These are phyloP conservation scores for Xiphorhynchus erythropygius DNA, from an alignment of 2,797 vertebrate species.

Conservation along the genomic window DNA sequence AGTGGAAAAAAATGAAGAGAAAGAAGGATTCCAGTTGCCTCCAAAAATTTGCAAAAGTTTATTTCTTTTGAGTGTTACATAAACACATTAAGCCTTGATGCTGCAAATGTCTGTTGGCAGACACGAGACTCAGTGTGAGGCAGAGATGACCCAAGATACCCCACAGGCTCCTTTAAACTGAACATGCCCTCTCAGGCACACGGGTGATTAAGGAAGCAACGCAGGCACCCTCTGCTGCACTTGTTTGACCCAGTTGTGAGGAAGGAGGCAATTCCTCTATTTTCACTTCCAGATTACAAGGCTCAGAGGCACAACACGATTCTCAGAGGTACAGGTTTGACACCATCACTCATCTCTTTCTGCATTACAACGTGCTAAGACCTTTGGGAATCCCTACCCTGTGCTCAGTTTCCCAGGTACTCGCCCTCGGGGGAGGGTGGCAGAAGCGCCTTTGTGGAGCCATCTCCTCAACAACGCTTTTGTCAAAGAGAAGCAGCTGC, in stretches of 20 bases:
- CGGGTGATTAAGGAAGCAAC: background rate
- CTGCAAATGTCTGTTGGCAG: background rate
- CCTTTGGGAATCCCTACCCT: background rate
- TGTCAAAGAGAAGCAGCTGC: background rate
- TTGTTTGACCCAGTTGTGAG: background rate
- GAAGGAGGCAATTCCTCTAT: background rate
- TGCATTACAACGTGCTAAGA: background rate
- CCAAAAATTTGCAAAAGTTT: background rate
- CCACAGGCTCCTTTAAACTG: background rate
- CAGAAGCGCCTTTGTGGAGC: background rate
- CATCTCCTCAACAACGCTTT: background rate
- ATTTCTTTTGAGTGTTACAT: background rate
- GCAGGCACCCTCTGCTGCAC: background rate
- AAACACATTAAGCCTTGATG: background rate
- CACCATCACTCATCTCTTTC: background rate
- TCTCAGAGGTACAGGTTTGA: background rate
- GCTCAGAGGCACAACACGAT: background rate
- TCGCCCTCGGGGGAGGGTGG: background rate
- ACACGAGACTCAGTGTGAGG: background rate
- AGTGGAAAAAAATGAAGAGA: background rate
- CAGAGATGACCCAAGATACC: background rate
- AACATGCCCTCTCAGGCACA: background rate
- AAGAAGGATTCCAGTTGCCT: background rate
- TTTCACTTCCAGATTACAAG: background rate
- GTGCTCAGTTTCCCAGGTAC: background rate